Conservation (phyloP, 1,140 invertebrate species). For the Trachelipus rathkii region DNA sequence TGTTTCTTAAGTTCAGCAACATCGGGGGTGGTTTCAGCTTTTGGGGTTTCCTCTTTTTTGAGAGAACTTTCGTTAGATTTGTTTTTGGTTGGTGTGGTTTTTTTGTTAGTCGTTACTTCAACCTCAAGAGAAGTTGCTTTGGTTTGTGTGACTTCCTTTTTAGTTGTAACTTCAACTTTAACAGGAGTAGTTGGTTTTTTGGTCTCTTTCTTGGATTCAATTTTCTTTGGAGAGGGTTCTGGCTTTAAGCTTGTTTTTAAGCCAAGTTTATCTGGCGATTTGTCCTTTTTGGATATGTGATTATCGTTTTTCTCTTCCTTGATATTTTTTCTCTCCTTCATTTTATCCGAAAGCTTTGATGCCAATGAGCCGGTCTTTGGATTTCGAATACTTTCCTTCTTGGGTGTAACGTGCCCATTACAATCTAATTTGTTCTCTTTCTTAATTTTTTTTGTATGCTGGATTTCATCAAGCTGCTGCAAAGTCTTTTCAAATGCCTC, state of each 20-base stretch:
- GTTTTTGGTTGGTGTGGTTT: neutral
- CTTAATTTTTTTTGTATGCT: neutral
- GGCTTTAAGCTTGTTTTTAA: no score
- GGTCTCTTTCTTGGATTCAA: neutral
- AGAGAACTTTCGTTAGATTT: neutral
- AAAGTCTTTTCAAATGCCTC: neutral
- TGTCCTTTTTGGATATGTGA: neutral
- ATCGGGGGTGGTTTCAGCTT: neutral
- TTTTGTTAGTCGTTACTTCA: neutral
- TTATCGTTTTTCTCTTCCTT: neutral
- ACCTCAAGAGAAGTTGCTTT: neutral
- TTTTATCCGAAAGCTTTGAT: neutral
- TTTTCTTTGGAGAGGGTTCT: no score
- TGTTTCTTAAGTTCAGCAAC: constrained; percentile 5
- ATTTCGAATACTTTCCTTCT: neutral
- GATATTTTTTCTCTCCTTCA: neutral
- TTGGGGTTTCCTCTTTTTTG: neutral
- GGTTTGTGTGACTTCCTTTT: neutral
- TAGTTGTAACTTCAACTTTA: neutral
- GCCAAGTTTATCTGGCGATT: no score
- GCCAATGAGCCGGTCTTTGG: neutral
- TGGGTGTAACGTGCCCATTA: neutral
- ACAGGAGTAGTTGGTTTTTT: neutral
- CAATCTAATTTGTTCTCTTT: neutral
- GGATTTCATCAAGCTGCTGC: neutral